phyloP scores from a whole-genome alignment of 2,797 vertebrate species.

The Aulostomus chinensis region DNA sequence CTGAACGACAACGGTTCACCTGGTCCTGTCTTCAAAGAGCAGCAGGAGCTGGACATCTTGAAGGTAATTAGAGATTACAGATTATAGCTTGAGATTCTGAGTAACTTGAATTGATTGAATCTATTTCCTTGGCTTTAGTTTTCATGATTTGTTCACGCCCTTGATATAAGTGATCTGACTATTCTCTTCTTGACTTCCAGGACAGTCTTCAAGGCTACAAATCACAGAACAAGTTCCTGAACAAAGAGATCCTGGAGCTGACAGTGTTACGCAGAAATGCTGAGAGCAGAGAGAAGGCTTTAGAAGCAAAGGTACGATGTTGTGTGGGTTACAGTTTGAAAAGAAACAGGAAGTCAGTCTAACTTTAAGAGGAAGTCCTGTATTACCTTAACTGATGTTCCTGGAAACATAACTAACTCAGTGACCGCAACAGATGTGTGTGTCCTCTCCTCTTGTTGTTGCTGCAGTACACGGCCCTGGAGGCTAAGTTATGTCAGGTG shows the following conservation, averaged over 20 bases:
- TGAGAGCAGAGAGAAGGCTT: slow-evolving; percentile 87
- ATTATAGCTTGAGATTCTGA: background rate
- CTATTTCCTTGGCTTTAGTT: background rate
- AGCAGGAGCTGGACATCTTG: slow-evolving; percentile 87
- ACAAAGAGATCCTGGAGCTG: slow-evolving; percentile 98
- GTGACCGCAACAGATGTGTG: background rate
- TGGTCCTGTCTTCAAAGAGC: slow-evolving; percentile 65
- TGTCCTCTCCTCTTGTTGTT: background rate
- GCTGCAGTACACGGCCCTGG: slow-evolving; percentile 87
- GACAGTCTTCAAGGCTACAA: slow-evolving; percentile 96
- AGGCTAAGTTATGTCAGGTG: slow-evolving; percentile 95
- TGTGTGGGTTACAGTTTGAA: background rate
- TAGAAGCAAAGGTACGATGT: slow-evolving; percentile 89
- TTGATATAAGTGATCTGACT: too few species aligned
- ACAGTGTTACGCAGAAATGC: slow-evolving; percentile 90
- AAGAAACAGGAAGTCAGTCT: slow-evolving; percentile 51
- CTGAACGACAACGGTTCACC: slow-evolving; percentile 42
- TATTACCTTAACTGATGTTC: background rate
- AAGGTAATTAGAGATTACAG: slow-evolving; percentile 75
- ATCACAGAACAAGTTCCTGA: slow-evolving; percentile 96
- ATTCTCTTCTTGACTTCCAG: slow-evolving; percentile 73
- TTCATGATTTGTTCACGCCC: too few species aligned
- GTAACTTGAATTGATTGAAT: background rate
- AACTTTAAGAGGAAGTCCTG: slow-evolving; percentile 35
- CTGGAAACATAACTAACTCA: too few species aligned